Percentiles rank a stretch among this genome's conserved stretches.
These are phyloP conservation scores for Halocynthia roretzi DNA, from an alignment of 23 tunicate species.

Conservation along the genomic window DNA sequence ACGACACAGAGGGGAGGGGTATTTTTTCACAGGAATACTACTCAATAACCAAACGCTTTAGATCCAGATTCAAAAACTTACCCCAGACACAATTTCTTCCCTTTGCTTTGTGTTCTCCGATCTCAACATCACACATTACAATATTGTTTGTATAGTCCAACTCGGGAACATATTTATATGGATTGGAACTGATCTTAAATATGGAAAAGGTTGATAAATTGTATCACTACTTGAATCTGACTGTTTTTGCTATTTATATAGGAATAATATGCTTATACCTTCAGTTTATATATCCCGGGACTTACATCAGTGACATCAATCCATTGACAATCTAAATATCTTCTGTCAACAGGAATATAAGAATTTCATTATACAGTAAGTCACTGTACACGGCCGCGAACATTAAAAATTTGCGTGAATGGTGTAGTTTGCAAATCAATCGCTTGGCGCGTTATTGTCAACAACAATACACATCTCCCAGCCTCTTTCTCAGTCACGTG, in stretches of 20 bases:
- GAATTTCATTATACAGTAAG: no score
- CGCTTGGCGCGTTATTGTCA: no score
- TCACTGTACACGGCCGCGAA: no score
- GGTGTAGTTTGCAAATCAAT: no score
- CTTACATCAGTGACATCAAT: constrained; percentile 23
- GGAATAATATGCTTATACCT: neutral
- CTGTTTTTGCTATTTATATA: constrained; percentile 1
- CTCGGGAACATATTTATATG: constrained; percentile 10
- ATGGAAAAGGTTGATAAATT: no score
- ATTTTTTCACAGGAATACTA: no score
- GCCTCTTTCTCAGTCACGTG: no score
- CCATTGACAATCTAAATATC: constrained; percentile 20
- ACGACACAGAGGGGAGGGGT: no score
- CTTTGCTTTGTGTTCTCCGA: neutral
- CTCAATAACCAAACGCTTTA: no score
- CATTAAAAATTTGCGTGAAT: no score
- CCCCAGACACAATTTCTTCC: constrained; percentile 13
- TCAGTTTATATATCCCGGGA: neutral
- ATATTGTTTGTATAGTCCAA: constrained; percentile 17
- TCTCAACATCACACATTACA: neutral
- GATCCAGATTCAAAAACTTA: neutral
- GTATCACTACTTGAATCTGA: neutral
- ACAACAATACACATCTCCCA: no score
- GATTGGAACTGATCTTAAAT: constrained; percentile 17
- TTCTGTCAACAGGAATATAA: neutral